A percentile compares a stretch with the other conserved stretches of the same genome.
Evolutionary conservation across 2,113 vertebrate species (phyloP).

Genomic region (Tachuris rubrigastra): DNA sequence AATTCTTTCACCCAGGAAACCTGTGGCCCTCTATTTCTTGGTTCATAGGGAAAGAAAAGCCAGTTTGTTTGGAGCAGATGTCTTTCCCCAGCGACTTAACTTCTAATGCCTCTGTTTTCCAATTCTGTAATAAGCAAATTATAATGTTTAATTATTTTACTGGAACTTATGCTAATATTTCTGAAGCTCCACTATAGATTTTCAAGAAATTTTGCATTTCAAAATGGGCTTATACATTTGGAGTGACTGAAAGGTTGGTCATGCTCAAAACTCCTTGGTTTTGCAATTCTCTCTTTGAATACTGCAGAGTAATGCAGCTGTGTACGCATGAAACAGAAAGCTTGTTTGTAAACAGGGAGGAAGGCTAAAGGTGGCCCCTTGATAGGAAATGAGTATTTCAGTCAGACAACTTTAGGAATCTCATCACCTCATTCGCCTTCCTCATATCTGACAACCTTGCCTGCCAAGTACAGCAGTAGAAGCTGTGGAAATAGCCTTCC

Average conservation of each 20-base stretch:
- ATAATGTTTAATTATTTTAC: neutral
- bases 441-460: neutral
- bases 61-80: neutral
- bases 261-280: neutral
- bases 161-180: neutral
- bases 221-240: neutral
- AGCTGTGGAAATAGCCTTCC: neutral
- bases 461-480: fast-evolving
- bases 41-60: neutral
- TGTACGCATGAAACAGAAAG: neutral
- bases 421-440: neutral
- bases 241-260: neutral
- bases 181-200: neutral
- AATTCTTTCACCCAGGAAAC: neutral
- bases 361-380: neutral
- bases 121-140: neutral
- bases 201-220: neutral
- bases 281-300: neutral
- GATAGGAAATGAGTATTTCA: neutral
- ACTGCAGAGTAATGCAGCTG: neutral
- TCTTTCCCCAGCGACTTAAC: neutral
- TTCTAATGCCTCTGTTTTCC: neutral
- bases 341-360: neutral
- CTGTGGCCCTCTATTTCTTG: neutral
- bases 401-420: neutral